Conservation (phyloP, 2,888 invertebrate genomes). For the Nephrotoma flavescens region DNA sequence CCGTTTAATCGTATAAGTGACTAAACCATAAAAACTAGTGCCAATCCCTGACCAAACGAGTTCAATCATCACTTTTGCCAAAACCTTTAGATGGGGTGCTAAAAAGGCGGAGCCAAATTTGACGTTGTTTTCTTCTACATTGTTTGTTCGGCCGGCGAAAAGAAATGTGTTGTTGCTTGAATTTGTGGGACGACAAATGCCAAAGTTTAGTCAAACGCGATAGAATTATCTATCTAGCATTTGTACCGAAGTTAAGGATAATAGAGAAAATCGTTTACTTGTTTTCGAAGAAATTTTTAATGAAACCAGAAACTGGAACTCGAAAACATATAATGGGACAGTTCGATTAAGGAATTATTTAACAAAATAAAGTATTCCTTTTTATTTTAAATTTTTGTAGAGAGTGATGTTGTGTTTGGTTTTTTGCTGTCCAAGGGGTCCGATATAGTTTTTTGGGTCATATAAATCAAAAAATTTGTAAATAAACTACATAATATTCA, state of each 20-base stretch:
- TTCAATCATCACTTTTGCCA: no score
- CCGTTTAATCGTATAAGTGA: no score
- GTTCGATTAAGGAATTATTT: background rate
- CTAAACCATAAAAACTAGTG: no score
- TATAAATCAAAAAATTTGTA: background rate
- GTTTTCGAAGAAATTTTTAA: background rate
- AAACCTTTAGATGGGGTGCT: no score
- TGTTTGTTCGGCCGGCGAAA: no score
- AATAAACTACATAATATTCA: background rate
- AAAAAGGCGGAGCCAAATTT: no score
- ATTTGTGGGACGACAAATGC: background rate
- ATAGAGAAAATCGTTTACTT: background rate
- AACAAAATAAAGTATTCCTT: background rate
- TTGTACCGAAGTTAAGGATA: background rate
- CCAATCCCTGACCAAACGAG: no score
- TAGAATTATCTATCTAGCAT: background rate
- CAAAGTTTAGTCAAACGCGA: background rate
- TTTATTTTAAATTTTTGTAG: background rate
- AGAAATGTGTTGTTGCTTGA: no score
- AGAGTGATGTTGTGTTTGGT: background rate
- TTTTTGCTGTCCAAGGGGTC: background rate
- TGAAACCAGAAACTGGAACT: background rate
- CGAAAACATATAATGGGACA: background rate
- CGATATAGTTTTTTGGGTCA: background rate
- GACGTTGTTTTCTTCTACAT: no score